phyloP scores from a whole-genome alignment of 2,888 invertebrate genomes.

The Toxonevra muliebris region DNA sequence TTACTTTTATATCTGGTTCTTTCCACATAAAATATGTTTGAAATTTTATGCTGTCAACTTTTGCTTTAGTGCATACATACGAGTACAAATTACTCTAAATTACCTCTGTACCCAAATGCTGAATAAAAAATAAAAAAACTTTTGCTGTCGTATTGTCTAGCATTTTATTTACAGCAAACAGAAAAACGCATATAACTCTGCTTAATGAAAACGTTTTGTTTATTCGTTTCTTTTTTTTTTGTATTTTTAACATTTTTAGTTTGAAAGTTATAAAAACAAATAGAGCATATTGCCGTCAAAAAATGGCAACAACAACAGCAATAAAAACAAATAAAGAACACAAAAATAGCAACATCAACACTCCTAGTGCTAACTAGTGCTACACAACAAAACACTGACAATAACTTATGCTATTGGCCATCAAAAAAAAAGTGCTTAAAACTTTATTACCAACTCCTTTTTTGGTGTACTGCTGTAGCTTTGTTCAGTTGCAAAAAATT shows the following conservation, averaged over 20 bases:
- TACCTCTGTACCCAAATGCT: too few relatives aligned
- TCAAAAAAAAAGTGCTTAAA: slow-evolving; percentile 19
- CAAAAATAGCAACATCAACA: too few relatives aligned
- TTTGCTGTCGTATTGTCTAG: slow-evolving; percentile 28
- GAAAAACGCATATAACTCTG: slow-evolving; percentile 10
- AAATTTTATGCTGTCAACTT: slow-evolving; percentile 10
- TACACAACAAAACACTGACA: slow-evolving; percentile 1
- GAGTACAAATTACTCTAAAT: slow-evolving; percentile 16
- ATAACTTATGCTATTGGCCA: slow-evolving; percentile 22
- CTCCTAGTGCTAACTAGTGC: background rate
- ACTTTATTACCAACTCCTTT: slow-evolving; percentile 17
- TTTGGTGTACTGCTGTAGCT: background rate
- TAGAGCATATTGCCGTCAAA: too few relatives aligned
- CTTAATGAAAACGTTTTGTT: slow-evolving; percentile 21
- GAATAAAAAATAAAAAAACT: too few relatives aligned
- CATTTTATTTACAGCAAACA: too few relatives aligned
- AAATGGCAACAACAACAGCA: too few relatives aligned
- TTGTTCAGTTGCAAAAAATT: background rate
- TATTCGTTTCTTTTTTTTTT: too few relatives aligned
- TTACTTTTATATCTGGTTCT: too few relatives aligned
- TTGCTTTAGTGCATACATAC: slow-evolving; percentile 15
- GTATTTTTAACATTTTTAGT: too few relatives aligned
- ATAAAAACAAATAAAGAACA: background rate
- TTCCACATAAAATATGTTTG: background rate
- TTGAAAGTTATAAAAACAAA: too few relatives aligned